Percentiles rank a stretch among this genome's conserved stretches.
Evolutionary conservation across 2,797 vertebrate genomes (phyloP).

Genomic region (Phrynocephalus guinanensis): DNA sequence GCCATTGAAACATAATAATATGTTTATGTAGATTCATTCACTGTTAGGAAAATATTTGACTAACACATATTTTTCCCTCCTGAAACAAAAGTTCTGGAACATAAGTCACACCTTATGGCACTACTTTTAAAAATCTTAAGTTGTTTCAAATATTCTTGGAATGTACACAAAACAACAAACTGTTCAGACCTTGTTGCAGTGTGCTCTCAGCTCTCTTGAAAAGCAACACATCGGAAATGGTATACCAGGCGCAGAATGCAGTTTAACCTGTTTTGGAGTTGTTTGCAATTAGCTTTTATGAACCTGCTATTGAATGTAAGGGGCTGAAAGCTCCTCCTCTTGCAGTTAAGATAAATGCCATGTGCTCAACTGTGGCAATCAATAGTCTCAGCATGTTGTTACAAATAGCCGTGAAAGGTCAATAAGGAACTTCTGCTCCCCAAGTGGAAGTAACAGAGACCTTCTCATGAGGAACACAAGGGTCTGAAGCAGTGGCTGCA

Average conservation of each 20-base stretch:
- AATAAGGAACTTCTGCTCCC: no score
- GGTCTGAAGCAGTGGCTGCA: no score
- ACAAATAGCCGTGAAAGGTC: not conserved
- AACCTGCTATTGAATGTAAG: not conserved
- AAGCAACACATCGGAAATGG: constrained; percentile 1
- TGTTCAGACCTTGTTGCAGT: constrained; percentile 45
- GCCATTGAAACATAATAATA: constrained; percentile 37
- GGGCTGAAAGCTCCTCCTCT: not conserved
- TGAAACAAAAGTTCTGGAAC: constrained; percentile 69
- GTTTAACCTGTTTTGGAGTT: fast-evolving
- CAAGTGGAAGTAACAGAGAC: no score
- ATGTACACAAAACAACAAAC: not conserved
- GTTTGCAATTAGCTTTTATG: not conserved
- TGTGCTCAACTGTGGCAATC: not conserved
- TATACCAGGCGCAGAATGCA: fast-evolving
- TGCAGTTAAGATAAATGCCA: no score
- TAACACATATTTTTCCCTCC: constrained; percentile 43
- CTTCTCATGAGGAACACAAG: no score
- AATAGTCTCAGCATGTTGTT: not conserved
- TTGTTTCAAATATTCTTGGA: constrained; percentile 62
- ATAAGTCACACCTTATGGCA: constrained; percentile 70
- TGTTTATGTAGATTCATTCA: constrained; percentile 44
- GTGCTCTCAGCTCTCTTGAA: constrained; percentile 51
- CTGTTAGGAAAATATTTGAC: constrained; percentile 55
- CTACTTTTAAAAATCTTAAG: constrained; percentile 60